Evolutionary conservation across 2,888 invertebrate genomes (phyloP).

Genomic region (Drosophila mettleri): DNA sequence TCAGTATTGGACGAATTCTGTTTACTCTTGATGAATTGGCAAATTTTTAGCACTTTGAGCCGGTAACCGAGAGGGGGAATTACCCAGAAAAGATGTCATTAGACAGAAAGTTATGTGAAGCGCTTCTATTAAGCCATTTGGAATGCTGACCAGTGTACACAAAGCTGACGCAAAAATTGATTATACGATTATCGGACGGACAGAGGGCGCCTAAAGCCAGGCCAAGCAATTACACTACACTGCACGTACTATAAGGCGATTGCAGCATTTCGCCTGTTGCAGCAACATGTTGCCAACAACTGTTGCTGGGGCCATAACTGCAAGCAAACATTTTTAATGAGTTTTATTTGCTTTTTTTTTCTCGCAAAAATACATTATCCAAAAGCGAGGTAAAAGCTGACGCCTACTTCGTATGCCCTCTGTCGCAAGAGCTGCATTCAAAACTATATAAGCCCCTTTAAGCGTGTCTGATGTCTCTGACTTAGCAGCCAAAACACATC

Average conservation of each 20-base stretch:
- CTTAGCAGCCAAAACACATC: neutral
- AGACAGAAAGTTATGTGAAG: slow-evolving; percentile 23
- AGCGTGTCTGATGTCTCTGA: slow-evolving; percentile 3
- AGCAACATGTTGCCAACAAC: slow-evolving; percentile 61
- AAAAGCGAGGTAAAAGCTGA: slow-evolving; percentile 43
- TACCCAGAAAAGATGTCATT: slow-evolving; percentile 20
- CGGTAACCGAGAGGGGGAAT: slow-evolving; percentile 31
- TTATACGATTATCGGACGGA: slow-evolving; percentile 23
- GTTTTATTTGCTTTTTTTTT: slow-evolving; percentile 39
- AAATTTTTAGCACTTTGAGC: slow-evolving; percentile 18
- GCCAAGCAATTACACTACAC: slow-evolving; percentile 33
- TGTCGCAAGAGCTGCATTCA: slow-evolving; percentile 40
- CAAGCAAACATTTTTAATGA: slow-evolving; percentile 60
- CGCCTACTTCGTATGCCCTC: slow-evolving; percentile 36
- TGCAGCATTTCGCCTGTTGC: slow-evolving; percentile 56
- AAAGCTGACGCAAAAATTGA: slow-evolving; percentile 44
- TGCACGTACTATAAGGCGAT: slow-evolving; percentile 24
- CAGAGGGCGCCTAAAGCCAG: neutral
- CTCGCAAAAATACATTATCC: slow-evolving; percentile 26
- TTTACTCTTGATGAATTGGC: slow-evolving; percentile 44
- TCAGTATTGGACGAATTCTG: slow-evolving; percentile 16
- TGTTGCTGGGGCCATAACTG: slow-evolving; percentile 36
- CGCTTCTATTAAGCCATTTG: slow-evolving; percentile 38
- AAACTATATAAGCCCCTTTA: slow-evolving; percentile 7
- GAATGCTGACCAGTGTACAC: slow-evolving; percentile 35